A percentile compares a stretch with the other conserved stretches of the same genome.
phyloP scores from a whole-genome alignment of 2,888 invertebrate genomes.

The Pristionchus japonicus region DNA sequence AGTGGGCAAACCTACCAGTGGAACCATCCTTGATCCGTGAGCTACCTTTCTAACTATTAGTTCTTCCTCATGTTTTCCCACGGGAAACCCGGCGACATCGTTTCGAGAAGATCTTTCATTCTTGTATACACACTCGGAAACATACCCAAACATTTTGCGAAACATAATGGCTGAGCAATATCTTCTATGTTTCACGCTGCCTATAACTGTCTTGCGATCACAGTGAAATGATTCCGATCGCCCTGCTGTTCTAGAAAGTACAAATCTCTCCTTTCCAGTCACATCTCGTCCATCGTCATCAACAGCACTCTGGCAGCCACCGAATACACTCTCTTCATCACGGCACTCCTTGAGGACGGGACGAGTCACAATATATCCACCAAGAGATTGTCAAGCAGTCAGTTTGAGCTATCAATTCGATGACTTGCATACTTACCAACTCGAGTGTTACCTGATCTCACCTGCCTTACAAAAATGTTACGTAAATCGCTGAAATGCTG shows the following conservation, averaged over 20 bases:
- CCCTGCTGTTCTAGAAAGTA: no score
- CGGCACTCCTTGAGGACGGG: constrained; percentile 64
- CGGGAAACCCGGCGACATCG: background rate
- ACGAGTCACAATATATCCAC: constrained; percentile 57
- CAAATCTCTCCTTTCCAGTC: no score
- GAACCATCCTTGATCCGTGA: constrained; percentile 12
- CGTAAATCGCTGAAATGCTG: background rate
- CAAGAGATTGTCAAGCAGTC: constrained; percentile 63
- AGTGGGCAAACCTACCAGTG: constrained; percentile 54
- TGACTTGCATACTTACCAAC: background rate
- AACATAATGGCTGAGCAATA: no score
- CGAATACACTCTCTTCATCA: constrained; percentile 67
- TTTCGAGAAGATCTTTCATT: no score
- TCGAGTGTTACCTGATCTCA: constrained; percentile 3
- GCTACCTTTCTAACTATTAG: background rate
- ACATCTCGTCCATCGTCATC: constrained; percentile 57
- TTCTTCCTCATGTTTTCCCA: no score
- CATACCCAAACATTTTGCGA: no score
- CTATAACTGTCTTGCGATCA: no score
- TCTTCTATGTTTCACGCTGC: no score
- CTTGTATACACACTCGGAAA: background rate
- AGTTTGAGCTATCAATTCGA: constrained; percentile 48
- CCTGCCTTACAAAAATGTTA: background rate
- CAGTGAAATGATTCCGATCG: no score
- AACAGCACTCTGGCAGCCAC: constrained; percentile 69